Base-by-base conservation (phyloP, 2,797 vertebrate genomes). In the Gymnocypris eckloni region DNA sequence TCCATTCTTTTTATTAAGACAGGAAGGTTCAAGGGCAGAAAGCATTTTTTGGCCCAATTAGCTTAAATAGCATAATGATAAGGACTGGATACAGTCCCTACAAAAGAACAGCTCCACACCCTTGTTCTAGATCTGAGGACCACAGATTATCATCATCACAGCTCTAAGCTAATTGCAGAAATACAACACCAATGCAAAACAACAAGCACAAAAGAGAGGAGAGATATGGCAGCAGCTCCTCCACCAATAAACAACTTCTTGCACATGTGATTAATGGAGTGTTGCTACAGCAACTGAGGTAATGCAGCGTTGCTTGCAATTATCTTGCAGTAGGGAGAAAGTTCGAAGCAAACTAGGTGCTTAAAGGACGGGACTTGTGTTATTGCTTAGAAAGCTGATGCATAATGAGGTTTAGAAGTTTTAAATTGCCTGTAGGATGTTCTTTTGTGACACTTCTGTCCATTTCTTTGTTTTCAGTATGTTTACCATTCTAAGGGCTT, bases 201-300 rank as follows among this genome's bases (percentile, higher is more conserved):
- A 81, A 56, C 59, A 81, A 76, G 41, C 61, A 56, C 79, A 43
- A 75, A 86, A 71, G 50, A 43, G 16, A 66, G 41, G 37, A 76
- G 15, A 22, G 64, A 52, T n/a, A 86, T 61, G 72, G 79, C 50
- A 66, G 28, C 69, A 66, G 28, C 69, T 66, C 80, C 37, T 79
- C 25, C 12, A 48, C 66, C 84, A 73, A 80, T 54, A 80, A 73
- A 72, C 66, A 82, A 81, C 73, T 82, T 75, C 61, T 80, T 61
- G 72, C 77, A 79, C 54, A 80, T 89, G 59, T n/a, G 69, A 86
- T 86, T 89, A 89, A 82, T 76, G 79, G 73, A 81, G 59, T 85
- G 89, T 89, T 89, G 85, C 87, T 87, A 88, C 79, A 83, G 89
- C 85, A 89, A 89, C 85, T 71, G 69, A 50, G 52, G 59, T 18